phyloP scores from a whole-genome alignment of 2,113 vertebrate species.

The Acinonyx jubatus region DNA sequence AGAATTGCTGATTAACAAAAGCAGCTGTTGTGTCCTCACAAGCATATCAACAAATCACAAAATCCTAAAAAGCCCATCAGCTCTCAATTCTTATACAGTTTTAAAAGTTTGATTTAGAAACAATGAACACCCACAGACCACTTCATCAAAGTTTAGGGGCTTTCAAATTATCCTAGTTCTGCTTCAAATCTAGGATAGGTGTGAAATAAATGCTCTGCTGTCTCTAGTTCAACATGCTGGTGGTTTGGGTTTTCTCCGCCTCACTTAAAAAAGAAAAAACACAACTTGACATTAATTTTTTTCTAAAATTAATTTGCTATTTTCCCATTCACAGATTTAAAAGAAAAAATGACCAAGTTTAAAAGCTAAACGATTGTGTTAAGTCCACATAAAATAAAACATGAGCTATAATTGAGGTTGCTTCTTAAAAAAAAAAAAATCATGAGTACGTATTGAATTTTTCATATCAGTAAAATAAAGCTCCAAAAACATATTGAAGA shows the following conservation, averaged over 20 bases:
- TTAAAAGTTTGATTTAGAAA: slow-evolving; percentile 71
- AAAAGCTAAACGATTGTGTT: slow-evolving; percentile 74
- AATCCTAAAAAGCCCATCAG: slow-evolving; percentile 77
- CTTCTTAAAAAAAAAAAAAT: slow-evolving; percentile 76
- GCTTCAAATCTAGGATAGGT: slow-evolving; percentile 80
- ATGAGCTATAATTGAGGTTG: slow-evolving; percentile 53
- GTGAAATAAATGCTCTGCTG: slow-evolving; percentile 66
- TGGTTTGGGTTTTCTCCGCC: slow-evolving; percentile 68
- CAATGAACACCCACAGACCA: slow-evolving; percentile 81
- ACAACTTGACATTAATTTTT: slow-evolving; percentile 73
- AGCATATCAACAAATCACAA: slow-evolving; percentile 73
- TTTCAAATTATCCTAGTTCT: slow-evolving; percentile 83
- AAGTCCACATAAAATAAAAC: slow-evolving; percentile 70
- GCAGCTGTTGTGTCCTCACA: slow-evolving; percentile 79
- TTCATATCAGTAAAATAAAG: slow-evolving; percentile 67
- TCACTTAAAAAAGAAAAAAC: slow-evolving; percentile 69
- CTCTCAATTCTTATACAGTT: slow-evolving; percentile 78
- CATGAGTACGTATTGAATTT: slow-evolving; percentile 75
- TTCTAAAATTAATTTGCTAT: slow-evolving; percentile 73
- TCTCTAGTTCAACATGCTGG: slow-evolving; percentile 67
- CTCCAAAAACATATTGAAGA: slow-evolving; percentile 66
- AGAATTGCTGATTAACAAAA: slow-evolving; percentile 80
- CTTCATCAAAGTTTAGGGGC: slow-evolving; percentile 78
- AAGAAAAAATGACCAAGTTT: slow-evolving; percentile 82
- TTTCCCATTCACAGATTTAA: slow-evolving; percentile 79